These are phyloP conservation scores for Triplophysa bombifrons DNA, from an alignment of 2,797 vertebrate species.

Conservation along the genomic window DNA sequence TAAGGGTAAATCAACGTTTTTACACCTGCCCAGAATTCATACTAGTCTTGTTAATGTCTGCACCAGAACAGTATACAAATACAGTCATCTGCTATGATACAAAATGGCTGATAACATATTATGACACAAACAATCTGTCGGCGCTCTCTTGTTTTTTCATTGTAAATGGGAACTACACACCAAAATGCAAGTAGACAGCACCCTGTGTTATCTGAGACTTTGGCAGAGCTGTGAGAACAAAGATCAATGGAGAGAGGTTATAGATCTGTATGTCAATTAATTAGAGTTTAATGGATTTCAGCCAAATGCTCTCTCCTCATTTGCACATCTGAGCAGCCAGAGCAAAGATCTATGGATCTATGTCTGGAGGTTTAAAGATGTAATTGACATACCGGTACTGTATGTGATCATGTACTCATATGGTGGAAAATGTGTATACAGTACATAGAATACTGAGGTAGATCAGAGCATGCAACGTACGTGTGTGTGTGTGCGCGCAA, in stretches of 20 bases:
- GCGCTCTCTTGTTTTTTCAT: neutral
- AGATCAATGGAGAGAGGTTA: constrained; percentile 45
- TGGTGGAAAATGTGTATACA: neutral
- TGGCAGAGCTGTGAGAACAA: neutral
- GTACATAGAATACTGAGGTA: neutral
- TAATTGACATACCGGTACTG: neutral
- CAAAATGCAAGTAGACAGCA: neutral
- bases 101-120: neutral
- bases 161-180: constrained; percentile 16
- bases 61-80: neutral
- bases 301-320: constrained; percentile 31
- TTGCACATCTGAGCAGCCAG: constrained; percentile 40
- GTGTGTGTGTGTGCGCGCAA: constrained; percentile 1
- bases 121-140: neutral
- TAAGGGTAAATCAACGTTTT: no score
- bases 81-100: neutral
- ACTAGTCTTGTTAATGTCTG: neutral
- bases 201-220: neutral
- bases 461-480: neutral
- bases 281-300: constrained; percentile 41
- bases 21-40: no score
- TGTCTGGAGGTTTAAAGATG: neutral
- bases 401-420: neutral
- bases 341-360: neutral
- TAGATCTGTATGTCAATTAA: constrained; percentile 34